Percentiles rank a stretch among this genome's conserved stretches.
phyloP scores from a whole-genome alignment of 2,888 invertebrate species.

The Bugula neritina region DNA sequence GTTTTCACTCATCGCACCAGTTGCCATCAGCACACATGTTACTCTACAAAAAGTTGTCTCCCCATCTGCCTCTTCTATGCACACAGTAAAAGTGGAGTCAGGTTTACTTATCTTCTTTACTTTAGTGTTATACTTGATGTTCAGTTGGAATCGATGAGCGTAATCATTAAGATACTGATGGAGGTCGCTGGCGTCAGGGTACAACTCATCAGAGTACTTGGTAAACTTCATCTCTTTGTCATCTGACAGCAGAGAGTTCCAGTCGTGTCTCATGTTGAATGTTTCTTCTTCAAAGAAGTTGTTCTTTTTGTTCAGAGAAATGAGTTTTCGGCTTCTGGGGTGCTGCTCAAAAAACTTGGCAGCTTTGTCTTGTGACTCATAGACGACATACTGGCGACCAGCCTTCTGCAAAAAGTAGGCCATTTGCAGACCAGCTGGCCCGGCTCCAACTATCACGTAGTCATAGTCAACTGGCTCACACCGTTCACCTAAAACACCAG shows the following conservation, averaged over 20 bases:
- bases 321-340: slow-evolving; percentile 20
- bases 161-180: neutral
- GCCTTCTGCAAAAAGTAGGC: slow-evolving; percentile 50
- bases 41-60: neutral
- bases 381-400: slow-evolving; percentile 52
- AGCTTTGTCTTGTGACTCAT: slow-evolving; percentile 37
- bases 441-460: slow-evolving; percentile 55
- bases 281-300: slow-evolving; percentile 26
- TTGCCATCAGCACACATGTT: slow-evolving; percentile 23
- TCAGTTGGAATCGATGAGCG: neutral
- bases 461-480: too few species aligned
- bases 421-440: slow-evolving; percentile 54
- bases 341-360: slow-evolving; percentile 27
- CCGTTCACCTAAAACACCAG: too few species aligned
- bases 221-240: slow-evolving; percentile 32
- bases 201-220: slow-evolving; percentile 37
- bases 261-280: slow-evolving; percentile 29
- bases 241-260: slow-evolving; percentile 28
- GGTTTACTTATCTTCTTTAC: neutral
- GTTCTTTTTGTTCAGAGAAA: slow-evolving; percentile 27
- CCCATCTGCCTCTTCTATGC: neutral
- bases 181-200: slow-evolving; percentile 32
- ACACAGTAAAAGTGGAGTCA: neutral
- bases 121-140: slow-evolving; percentile 1
- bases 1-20: slow-evolving; percentile 26